Evolutionary conservation across 1,140 invertebrate species (phyloP).

Genomic region (Drosophila neocordata): DNA sequence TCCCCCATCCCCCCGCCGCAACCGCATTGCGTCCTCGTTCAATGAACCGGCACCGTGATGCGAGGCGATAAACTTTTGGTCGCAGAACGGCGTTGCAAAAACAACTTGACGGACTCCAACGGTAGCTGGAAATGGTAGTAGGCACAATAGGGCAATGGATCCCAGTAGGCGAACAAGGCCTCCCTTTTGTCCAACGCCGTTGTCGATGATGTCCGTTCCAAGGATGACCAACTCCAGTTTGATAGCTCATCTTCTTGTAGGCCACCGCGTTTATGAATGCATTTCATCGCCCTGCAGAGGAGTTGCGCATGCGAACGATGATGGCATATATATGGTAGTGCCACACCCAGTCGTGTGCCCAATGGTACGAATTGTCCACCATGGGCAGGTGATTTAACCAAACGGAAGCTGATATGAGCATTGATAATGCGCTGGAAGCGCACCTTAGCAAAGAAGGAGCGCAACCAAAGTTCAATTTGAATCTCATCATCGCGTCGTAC

Average conservation of each 20-base stretch:
- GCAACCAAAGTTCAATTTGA: conserved; percentile 88
- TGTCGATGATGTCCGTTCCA: conserved; percentile 51
- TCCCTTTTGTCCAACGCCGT: conserved; percentile 88
- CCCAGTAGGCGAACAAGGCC: conserved; percentile 91
- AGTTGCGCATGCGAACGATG: conserved; percentile 86
- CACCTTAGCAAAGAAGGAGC: conserved; percentile 87
- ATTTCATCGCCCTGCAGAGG: conserved; percentile 84
- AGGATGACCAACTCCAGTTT: conserved; percentile 70
- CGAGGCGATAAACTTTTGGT: conserved; percentile 79
- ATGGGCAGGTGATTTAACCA: conserved; percentile 84
- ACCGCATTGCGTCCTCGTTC: conserved; percentile 43
- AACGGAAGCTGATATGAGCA: conserved; percentile 89
- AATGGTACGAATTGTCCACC: conserved; percentile 85
- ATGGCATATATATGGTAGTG: conserved; percentile 90
- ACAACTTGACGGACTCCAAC: conserved; percentile 84
- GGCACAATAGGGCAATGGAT: conserved; percentile 91
- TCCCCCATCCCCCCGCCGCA: neutral
- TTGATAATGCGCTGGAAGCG: conserved; percentile 86
- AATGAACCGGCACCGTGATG: conserved; percentile 78
- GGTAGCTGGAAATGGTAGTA: conserved; percentile 91
- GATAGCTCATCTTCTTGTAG: conserved; percentile 83
- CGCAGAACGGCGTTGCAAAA: conserved; percentile 72
- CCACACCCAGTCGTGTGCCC: conserved; percentile 89
- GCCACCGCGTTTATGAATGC: conserved; percentile 75
- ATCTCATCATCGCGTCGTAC: conserved; percentile 84